A percentile compares a stretch with the other conserved stretches of the same genome.
phyloP scores from a whole-genome alignment of 2,797 vertebrate genomes.

The Valencia hispanica region DNA sequence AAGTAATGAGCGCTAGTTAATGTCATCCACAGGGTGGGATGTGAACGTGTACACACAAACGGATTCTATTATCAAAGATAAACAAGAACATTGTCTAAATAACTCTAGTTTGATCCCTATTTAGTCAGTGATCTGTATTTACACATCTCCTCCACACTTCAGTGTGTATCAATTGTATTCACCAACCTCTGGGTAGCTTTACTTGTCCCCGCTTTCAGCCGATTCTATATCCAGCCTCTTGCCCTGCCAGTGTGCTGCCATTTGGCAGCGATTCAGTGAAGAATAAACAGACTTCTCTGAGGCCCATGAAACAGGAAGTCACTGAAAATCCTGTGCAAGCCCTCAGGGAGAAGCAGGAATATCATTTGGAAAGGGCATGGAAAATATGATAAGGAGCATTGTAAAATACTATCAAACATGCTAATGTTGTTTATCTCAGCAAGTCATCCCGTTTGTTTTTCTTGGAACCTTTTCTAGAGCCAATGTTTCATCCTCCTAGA shows the following conservation, averaged over 20 bases:
- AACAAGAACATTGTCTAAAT: constrained; percentile 5
- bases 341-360: background rate
- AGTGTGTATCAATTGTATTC: background rate
- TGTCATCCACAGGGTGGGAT: constrained; percentile 49
- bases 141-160: background rate
- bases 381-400: constrained; percentile 12
- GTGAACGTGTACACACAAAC: constrained; percentile 26
- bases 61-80: constrained; percentile 27
- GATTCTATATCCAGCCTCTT: background rate
- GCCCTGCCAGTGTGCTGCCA: constrained; percentile 3
- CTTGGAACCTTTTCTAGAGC: background rate
- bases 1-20: constrained; percentile 41
- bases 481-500: background rate
- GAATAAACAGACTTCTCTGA: constrained; percentile 13
- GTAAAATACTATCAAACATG: background rate
- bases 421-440: background rate
- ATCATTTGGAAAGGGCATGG: background rate
- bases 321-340: constrained; percentile 9
- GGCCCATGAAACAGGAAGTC: constrained; percentile 26
- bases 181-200: constrained; percentile 3
- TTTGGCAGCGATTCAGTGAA: background rate
- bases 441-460: background rate
- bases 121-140: constrained; percentile 1
- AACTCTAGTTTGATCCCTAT: constrained; percentile 10
- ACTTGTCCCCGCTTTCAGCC: constrained; percentile 6